phyloP scores from a whole-genome alignment of 2,113 vertebrate genomes.

The Poeciliopsis occidentalis region DNA sequence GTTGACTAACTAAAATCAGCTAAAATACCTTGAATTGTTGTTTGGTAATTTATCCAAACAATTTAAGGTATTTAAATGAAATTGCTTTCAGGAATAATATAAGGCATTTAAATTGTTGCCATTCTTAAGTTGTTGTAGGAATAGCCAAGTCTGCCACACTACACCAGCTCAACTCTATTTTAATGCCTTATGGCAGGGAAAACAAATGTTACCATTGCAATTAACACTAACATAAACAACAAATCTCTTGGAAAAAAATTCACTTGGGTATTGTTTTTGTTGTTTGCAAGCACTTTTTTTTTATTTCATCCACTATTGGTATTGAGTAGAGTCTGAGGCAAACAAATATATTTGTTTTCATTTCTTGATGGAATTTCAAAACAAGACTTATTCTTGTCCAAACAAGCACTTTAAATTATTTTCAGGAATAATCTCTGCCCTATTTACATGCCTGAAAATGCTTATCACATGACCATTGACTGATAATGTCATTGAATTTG shows the following conservation, averaged over 20 bases:
- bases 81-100: too few species aligned
- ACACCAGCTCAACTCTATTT: too few species aligned
- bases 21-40: too few species aligned
- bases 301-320: neutral
- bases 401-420: constrained; percentile 2
- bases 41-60: too few species aligned
- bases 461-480: neutral
- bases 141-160: too few species aligned
- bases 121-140: too few species aligned
- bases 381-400: neutral
- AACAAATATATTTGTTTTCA: neutral
- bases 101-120: too few species aligned
- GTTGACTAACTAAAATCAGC: too few species aligned
- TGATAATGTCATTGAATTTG: neutral
- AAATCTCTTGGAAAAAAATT: neutral
- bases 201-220: too few species aligned
- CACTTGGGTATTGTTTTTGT: neutral
- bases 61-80: too few species aligned
- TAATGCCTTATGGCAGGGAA: too few species aligned
- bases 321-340: neutral
- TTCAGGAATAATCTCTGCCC: neutral
- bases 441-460: constrained; percentile 1
- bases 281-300: neutral
- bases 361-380: constrained; percentile 1
- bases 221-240: neutral